Conservation (phyloP, 1,140 invertebrate species). For the Coboldia fuscipes region DNA sequence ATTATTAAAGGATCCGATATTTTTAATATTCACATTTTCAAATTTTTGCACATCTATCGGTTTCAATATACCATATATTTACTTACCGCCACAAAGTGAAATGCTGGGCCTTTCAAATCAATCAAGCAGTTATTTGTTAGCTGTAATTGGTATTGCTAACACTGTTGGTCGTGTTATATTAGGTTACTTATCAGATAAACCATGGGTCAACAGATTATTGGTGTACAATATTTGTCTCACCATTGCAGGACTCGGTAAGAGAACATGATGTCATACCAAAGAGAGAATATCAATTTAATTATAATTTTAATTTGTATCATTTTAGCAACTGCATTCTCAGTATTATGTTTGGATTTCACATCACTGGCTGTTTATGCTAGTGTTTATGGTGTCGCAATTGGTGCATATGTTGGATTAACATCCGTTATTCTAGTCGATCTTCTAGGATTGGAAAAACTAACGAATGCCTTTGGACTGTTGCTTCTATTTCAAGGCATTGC, state of each 20-base stretch:
- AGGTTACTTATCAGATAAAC: constrained; percentile 68
- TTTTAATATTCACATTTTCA: constrained; percentile 75
- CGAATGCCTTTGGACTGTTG: constrained; percentile 82
- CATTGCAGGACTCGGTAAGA: constrained; percentile 59
- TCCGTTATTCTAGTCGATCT: constrained; percentile 77
- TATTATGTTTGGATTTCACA: constrained; percentile 43
- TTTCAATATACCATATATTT: constrained; percentile 87
- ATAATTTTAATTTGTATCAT: constrained; percentile 14
- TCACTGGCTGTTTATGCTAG: constrained; percentile 54
- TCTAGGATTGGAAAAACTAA: constrained; percentile 65
- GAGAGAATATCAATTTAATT: background rate
- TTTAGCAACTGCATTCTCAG: constrained; percentile 58
- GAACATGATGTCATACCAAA: background rate
- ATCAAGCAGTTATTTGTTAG: constrained; percentile 40
- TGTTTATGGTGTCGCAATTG: constrained; percentile 71
- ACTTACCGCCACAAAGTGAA: constrained; percentile 44
- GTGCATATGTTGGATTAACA: constrained; percentile 82
- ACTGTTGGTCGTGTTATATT: constrained; percentile 70
- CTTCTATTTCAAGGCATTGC: constrained; percentile 82
- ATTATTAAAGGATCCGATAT: constrained; percentile 65
- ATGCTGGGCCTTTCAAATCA: constrained; percentile 29
- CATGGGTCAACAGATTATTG: constrained; percentile 66
- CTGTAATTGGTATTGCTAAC: constrained; percentile 68
- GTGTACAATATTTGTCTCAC: constrained; percentile 77
- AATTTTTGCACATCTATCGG: constrained; percentile 94